Conservation (phyloP, 2,888 invertebrate genomes). For the Notocelia uddmanniana region DNA sequence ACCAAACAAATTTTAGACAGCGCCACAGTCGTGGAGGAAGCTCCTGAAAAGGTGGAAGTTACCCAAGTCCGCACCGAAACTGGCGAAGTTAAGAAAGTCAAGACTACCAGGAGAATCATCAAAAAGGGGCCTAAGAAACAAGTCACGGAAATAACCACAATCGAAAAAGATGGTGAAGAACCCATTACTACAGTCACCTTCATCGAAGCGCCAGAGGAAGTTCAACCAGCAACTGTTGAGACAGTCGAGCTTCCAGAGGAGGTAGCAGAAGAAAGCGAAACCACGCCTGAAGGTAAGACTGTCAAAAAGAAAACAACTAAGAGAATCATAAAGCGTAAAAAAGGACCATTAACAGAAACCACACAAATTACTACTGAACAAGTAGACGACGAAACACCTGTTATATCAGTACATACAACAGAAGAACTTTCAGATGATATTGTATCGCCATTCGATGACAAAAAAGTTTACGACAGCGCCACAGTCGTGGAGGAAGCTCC, state of each 20-base stretch:
- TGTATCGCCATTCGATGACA: not conserved
- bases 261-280: not conserved
- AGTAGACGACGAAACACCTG: not conserved
- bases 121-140: constrained; percentile 1
- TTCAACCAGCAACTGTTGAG: constrained; percentile 7
- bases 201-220: constrained; percentile 35
- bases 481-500: not conserved
- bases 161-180: constrained; percentile 7
- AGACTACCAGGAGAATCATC: constrained; percentile 44
- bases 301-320: constrained; percentile 4
- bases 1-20: not conserved
- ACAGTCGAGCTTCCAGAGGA: not conserved
- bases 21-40: not conserved
- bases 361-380: constrained; percentile 13
- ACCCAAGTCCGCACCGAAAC: not conserved
- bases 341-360: constrained; percentile 1
- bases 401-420: constrained; percentile 11
- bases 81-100: constrained; percentile 44
- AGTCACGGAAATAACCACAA: not conserved
- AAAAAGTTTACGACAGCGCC: not conserved
- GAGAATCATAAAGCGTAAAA: not conserved
- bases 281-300: not conserved
- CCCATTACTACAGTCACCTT: constrained; percentile 1
- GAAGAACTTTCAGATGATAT: constrained; percentile 7
- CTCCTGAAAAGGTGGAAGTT: not conserved